phyloP scores from a whole-genome alignment of 2,888 invertebrate species.

The Chrysodeixis includens region DNA sequence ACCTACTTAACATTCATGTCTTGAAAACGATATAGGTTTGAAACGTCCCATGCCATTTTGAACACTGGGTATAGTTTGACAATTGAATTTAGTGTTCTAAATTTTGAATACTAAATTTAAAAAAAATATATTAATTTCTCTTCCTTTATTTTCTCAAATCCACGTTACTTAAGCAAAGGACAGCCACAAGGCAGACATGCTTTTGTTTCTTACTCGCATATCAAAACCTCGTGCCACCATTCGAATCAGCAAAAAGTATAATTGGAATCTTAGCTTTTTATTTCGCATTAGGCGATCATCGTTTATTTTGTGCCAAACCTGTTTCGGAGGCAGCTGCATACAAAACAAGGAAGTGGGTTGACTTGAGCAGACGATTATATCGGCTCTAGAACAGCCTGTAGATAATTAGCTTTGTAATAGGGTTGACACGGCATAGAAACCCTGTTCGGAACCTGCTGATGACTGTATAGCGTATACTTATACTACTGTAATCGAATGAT shows the following conservation, averaged over 20 bases:
- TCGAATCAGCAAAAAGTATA: slow-evolving; percentile 43
- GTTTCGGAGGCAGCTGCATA: slow-evolving; percentile 48
- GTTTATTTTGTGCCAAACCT: slow-evolving; percentile 45
- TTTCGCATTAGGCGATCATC: slow-evolving; percentile 43
- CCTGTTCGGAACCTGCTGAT: neutral
- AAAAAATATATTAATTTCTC: no score
- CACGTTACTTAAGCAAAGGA: neutral
- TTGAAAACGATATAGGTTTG: no score
- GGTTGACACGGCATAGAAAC: slow-evolving; percentile 31
- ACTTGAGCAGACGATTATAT: slow-evolving; percentile 44
- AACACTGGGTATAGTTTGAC: no score
- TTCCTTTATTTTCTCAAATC: no score
- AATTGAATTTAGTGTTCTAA: no score
- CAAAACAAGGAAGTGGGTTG: slow-evolving; percentile 54
- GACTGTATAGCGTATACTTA: neutral
- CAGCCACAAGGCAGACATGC: neutral
- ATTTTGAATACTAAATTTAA: no score
- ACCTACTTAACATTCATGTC: no score
- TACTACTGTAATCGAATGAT: neutral
- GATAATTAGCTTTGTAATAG: slow-evolving; percentile 37
- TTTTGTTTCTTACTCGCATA: neutral
- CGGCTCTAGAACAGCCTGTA: slow-evolving; percentile 39
- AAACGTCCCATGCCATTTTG: no score
- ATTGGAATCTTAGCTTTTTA: slow-evolving; percentile 39
- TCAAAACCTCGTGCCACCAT: slow-evolving; percentile 22